Percentiles rank a stretch among this genome's conserved stretches.
Conservation (phyloP, 2,113 vertebrate genomes). For the Formicarius rufipectus region DNA sequence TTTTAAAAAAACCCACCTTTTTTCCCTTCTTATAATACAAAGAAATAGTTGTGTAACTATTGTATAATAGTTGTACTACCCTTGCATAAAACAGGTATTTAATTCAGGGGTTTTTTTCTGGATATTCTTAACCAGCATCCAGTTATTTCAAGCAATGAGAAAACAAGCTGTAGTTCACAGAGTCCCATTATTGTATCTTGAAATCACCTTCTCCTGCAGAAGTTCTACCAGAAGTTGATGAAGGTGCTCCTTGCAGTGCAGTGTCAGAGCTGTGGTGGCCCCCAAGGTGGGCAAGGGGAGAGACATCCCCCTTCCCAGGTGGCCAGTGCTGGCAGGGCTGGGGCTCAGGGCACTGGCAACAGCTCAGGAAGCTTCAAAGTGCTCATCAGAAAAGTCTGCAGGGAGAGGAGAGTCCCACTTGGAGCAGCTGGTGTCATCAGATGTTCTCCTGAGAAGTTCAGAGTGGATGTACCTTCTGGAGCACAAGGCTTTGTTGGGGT, state of each 20-base stretch:
- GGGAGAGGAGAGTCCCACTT: too few relatives aligned
- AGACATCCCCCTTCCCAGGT: too few relatives aligned
- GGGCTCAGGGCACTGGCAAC: too few relatives aligned
- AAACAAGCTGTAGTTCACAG: not conserved
- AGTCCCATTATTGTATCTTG: not conserved
- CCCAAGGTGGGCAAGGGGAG: too few relatives aligned
- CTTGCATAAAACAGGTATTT: not conserved
- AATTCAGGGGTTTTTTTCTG: not conserved
- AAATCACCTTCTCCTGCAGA: not conserved
- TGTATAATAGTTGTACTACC: not conserved
- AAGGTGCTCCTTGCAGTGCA: too few relatives aligned
- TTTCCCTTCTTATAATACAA: not conserved
- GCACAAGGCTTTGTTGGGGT: not conserved
- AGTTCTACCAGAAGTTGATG: not conserved
- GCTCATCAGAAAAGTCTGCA: not conserved
- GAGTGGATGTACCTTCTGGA: not conserved
- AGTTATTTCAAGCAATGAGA: not conserved
- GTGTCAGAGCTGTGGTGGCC: too few relatives aligned
- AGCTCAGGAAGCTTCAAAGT: not conserved
- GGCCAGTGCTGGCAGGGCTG: too few relatives aligned
- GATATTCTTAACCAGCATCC: not conserved
- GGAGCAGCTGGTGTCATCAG: not conserved
- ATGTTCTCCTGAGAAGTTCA: not conserved
- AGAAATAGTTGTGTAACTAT: not conserved
- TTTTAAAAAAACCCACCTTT: not conserved